phyloP scores from a whole-genome alignment of 2,797 vertebrate genomes.

The Anguilla anguilla region DNA sequence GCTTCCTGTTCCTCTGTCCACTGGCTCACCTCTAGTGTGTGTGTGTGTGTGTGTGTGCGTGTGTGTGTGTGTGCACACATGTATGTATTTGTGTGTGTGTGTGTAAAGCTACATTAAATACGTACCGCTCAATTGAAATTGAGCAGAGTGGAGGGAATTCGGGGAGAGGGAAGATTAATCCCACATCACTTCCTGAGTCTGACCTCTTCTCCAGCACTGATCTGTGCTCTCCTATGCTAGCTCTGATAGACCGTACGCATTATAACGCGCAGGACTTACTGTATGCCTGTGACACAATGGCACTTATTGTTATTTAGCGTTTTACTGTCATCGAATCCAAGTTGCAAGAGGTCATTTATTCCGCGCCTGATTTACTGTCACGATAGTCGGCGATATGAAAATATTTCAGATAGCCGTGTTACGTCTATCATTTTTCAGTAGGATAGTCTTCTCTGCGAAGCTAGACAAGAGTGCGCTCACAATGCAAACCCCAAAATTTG shows the following conservation, averaged over 20 bases:
- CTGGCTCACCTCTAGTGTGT: constrained; percentile 31
- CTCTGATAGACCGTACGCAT: constrained; percentile 45
- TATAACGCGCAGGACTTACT: not conserved
- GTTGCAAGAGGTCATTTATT: not conserved
- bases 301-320: not conserved
- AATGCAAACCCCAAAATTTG: constrained; percentile 38
- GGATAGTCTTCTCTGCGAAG: not conserved
- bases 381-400: constrained; percentile 61
- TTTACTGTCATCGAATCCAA: too few relatives aligned
- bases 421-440: not conserved
- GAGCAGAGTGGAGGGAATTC: constrained; percentile 15
- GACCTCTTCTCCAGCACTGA: not conserved
- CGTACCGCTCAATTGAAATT: not conserved
- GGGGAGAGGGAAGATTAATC: constrained; percentile 19
- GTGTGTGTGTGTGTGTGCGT: not conserved
- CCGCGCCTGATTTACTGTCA: constrained; percentile 38
- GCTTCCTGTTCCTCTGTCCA: constrained; percentile 59
- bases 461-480: constrained; percentile 44
- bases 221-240: constrained; percentile 35
- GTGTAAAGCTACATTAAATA: not conserved
- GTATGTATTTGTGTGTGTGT: not conserved
- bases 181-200: constrained; percentile 21
- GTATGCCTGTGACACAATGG: not conserved
- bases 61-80: too few relatives aligned
- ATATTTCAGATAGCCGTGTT: constrained; percentile 56